Base-by-base conservation (phyloP, 2,113 vertebrate genomes). In the Leucosticte australis region DNA sequence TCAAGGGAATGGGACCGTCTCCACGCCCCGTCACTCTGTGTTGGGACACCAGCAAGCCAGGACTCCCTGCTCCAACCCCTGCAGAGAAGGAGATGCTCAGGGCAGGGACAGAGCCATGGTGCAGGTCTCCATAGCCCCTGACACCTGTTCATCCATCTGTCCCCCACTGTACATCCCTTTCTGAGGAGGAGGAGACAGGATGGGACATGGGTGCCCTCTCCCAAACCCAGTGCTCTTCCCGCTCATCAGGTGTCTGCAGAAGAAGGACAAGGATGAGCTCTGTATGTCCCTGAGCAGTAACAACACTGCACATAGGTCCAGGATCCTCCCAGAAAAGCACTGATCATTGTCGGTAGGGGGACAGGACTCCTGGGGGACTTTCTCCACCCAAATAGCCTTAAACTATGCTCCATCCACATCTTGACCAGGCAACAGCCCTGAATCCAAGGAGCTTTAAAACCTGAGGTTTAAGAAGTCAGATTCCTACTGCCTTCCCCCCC, bases 331-430 rank as follows among this genome's bases (percentile, higher is more conserved):
- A 35, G 41, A 13, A 80, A 69, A 80, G 49, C 37, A 24, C 20
- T 52, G 26, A 7, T 11, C 14, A 0, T 19, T 15, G 4, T 4
- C 5, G 3, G 19, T 3, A 7, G 7, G 7, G 17, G 22, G 5
- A 63, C 44, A 50, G 35, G 33, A 59, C 35, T 28, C 13, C 37
- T 27, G 11, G 21, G 20, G 5, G 3, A 24, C 33, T 74, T 77
- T 69, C 23, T 44, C 53, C 67, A 59, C 30, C 22, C 30, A 55
- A 28, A 50, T 0, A 15, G 13, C 47, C 23, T 15, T 19, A 20
- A 52, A 28, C 24, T 49, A 3, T 20, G 17, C 2, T 35, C 15
- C 27, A 44, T 63, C 35, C 71, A 35, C 15, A 8, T 24, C 37
- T 39, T 68, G 27, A 33, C 24, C 30, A 75, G 53, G 21, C 17